A percentile compares a stretch with the other conserved stretches of the same genome.
Conservation (phyloP, 2,113 vertebrate species). For the Archocentrus centrarchus region DNA sequence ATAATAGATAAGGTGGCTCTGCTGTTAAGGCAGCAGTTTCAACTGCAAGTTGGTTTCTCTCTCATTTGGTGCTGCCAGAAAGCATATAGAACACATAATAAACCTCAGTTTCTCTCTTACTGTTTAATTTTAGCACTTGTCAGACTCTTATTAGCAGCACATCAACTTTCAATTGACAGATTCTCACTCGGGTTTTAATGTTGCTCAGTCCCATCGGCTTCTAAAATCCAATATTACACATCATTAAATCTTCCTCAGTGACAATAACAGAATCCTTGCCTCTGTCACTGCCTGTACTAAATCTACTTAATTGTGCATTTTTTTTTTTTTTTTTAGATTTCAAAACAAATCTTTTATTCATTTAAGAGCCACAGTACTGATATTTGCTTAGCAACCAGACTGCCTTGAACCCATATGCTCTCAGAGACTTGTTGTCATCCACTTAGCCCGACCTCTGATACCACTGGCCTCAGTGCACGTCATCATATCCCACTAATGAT, state of each 20-base stretch:
- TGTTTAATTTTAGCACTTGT: neutral
- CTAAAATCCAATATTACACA: slow-evolving; percentile 8
- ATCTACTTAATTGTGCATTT: slow-evolving; percentile 12
- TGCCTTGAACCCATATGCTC: slow-evolving; percentile 12
- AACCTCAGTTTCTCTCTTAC: neutral
- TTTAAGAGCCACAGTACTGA: neutral
- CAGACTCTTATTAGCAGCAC: neutral
- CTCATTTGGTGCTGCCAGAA: neutral
- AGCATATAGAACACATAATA: neutral
- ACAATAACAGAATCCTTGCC: slow-evolving; percentile 4
- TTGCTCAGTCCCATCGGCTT: neutral
- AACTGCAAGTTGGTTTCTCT: slow-evolving; percentile 4
- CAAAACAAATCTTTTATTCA: neutral
- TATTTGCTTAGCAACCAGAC: neutral
- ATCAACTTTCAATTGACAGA: neutral
- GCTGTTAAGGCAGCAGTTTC: neutral
- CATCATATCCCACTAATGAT: slow-evolving; percentile 55
- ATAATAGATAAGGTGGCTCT: neutral
- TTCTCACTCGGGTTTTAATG: slow-evolving; percentile 25
- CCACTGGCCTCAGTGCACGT: slow-evolving; percentile 33
- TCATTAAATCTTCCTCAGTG: slow-evolving; percentile 21
- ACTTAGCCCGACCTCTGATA: slow-evolving; percentile 32
- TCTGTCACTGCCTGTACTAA: neutral
- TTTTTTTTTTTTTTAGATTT: neutral
- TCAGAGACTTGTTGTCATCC: slow-evolving; percentile 23